A percentile compares a stretch with the other conserved stretches of the same genome.
phyloP scores from a whole-genome alignment of 2,888 invertebrate species.

The Eupithecia centaureata region DNA sequence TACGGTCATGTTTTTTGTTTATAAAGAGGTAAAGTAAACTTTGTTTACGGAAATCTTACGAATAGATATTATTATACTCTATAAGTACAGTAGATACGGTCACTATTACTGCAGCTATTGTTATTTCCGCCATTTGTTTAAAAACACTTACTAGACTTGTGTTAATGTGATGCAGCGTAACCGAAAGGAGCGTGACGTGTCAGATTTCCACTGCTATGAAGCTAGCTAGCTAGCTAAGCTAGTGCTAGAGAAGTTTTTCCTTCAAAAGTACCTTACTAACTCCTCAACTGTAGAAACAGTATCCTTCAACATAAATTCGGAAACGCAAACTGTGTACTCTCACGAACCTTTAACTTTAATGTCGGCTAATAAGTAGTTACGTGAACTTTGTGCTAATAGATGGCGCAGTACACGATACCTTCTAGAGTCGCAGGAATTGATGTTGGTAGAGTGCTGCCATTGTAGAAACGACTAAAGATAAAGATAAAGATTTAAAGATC shows the following conservation, averaged over 20 bases:
- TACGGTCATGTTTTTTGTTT: background rate
- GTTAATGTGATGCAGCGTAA: too few species aligned
- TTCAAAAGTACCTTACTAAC: background rate
- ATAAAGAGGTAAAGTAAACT: background rate
- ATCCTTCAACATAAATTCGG: slow-evolving; percentile 60
- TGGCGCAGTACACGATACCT: slow-evolving; percentile 50
- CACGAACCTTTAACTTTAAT: slow-evolving; percentile 65
- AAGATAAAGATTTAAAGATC: too few species aligned
- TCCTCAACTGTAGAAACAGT: slow-evolving; percentile 5
- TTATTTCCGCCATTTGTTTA: too few species aligned
- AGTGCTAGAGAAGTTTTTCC: too few species aligned
- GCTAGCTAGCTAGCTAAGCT: too few species aligned
- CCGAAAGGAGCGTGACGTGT: too few species aligned
- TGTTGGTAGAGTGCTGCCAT: background rate
- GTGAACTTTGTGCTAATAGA: slow-evolving; percentile 53
- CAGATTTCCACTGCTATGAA: too few species aligned
- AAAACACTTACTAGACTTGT: too few species aligned
- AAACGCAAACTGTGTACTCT: slow-evolving; percentile 56
- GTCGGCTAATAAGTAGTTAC: slow-evolving; percentile 69
- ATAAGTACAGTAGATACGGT: too few species aligned
- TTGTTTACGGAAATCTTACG: too few species aligned
- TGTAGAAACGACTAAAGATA: slow-evolving; percentile 7
- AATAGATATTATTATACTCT: too few species aligned
- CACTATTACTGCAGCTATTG: too few species aligned
- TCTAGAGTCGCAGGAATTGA: slow-evolving; percentile 31